These are phyloP conservation scores for Penaeus japonicus DNA, from an alignment of 1,140 invertebrate species.

Conservation along the genomic window DNA sequence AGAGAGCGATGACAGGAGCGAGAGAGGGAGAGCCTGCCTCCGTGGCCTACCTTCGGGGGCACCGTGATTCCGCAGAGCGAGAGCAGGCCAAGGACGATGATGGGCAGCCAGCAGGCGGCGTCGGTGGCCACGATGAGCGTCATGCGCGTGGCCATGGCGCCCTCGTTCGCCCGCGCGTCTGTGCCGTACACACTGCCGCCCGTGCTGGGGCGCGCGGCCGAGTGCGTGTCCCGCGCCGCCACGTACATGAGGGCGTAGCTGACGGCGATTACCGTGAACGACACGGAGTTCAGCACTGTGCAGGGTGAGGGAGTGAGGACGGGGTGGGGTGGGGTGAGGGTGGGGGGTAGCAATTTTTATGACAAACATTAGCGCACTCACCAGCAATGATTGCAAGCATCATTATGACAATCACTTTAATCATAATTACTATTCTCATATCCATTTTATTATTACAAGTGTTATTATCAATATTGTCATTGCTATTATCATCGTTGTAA, in stretches of 20 bases:
- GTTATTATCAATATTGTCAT: too few relatives aligned
- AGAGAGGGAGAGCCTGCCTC: too few relatives aligned
- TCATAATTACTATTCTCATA: too few relatives aligned
- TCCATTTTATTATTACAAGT: too few relatives aligned
- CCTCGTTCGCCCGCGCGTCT: conserved; percentile 60
- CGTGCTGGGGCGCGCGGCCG: conserved; percentile 65
- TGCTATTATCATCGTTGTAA: too few relatives aligned
- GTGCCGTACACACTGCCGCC: conserved; percentile 60
- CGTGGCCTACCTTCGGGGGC: conserved; percentile 65
- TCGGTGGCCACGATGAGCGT: conserved; percentile 70
- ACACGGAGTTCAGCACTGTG: conserved; percentile 67
- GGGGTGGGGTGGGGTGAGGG: too few relatives aligned
- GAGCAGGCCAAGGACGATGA: conserved; percentile 67
- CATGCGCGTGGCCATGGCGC: conserved; percentile 69
- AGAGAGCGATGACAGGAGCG: too few relatives aligned
- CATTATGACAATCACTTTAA: too few relatives aligned
- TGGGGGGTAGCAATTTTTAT: too few relatives aligned
- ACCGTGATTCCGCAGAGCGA: conserved; percentile 66
- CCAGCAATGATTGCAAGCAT: too few relatives aligned
- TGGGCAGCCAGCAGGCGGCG: conserved; percentile 71
- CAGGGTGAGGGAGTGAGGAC: conserved; percentile 14
- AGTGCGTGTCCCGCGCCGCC: conserved; percentile 66
- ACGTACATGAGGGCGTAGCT: conserved; percentile 71
- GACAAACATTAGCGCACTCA: background rate
- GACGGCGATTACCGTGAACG: conserved; percentile 68